A percentile compares a stretch with the other conserved stretches of the same genome.
phyloP scores from a whole-genome alignment of 1,140 invertebrate genomes.

The Diachasma alloeum region DNA sequence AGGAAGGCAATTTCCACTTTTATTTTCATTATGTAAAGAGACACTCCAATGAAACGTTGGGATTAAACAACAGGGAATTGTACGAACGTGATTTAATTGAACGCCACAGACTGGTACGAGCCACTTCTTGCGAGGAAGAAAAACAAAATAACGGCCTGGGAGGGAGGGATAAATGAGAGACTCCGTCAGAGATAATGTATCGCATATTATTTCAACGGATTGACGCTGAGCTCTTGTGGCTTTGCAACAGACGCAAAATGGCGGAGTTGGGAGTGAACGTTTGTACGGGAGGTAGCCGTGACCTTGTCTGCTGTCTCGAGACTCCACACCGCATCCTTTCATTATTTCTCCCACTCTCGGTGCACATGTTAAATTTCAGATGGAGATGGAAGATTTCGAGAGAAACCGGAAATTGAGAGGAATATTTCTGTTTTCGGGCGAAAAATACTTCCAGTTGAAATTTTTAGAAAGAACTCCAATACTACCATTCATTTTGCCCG shows the following conservation, averaged over 20 bases:
- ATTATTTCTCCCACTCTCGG: conserved; percentile 5
- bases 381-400: not conserved
- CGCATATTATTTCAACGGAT: too few relatives aligned
- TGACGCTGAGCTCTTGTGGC: too few relatives aligned
- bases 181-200: not conserved
- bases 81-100: too few relatives aligned
- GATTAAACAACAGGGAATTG: too few relatives aligned
- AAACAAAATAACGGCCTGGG: not conserved
- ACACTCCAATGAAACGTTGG: too few relatives aligned
- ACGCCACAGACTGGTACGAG: too few relatives aligned
- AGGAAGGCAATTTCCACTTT: too few relatives aligned
- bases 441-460: too few relatives aligned
- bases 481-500: too few relatives aligned
- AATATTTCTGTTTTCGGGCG: not conserved
- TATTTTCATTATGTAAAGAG: too few relatives aligned
- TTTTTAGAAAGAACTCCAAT: too few relatives aligned
- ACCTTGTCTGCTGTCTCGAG: conserved; percentile 50
- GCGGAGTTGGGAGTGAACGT: conserved; percentile 20
- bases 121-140: too few relatives aligned
- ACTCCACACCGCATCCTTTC: conserved; percentile 18
- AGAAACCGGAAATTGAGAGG: not conserved
- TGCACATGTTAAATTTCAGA: conserved; percentile 41
- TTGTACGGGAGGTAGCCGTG: conserved; percentile 47
- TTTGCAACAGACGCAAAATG: conserved; percentile 36
- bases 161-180: not conserved